Conservation (phyloP, 2,113 vertebrate genomes). For the Bubalus kerabau region DNA sequence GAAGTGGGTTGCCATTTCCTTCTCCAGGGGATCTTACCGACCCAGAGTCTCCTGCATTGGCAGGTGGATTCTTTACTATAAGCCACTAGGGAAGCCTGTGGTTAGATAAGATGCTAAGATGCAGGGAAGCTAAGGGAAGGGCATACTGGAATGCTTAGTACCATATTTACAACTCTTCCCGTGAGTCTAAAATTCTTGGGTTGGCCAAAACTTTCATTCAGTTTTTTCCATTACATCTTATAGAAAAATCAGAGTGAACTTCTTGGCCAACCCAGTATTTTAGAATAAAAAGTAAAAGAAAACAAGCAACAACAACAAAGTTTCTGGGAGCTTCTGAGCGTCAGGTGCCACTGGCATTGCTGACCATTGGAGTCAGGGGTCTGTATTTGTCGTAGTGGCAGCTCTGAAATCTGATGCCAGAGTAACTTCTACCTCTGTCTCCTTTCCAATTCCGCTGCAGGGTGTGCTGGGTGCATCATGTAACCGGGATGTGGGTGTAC, state of each 20-base stretch:
- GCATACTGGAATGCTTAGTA: not conserved
- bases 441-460: conserved; percentile 76
- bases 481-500: conserved; percentile 98
- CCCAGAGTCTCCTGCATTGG: not conserved
- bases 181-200: not conserved
- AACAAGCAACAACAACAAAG: not conserved
- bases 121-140: not conserved
- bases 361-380: too few species aligned
- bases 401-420: not conserved
- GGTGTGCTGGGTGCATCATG: conserved; percentile 96
- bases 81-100: not conserved
- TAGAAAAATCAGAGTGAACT: not conserved
- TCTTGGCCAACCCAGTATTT: not conserved
- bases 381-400: not conserved
- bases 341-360: not conserved
- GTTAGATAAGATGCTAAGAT: not conserved
- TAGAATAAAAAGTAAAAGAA: not conserved
- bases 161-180: not conserved
- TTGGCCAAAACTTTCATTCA: not conserved
- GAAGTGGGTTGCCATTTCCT: not conserved
- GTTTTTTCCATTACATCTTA: not conserved
- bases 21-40: not conserved
- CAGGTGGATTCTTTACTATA: not conserved
- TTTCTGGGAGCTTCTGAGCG: not conserved
- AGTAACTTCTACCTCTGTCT: conserved; percentile 49